A percentile compares a stretch with the other conserved stretches of the same genome.
Evolutionary conservation across 2,113 vertebrate genomes (phyloP).

Genomic region (Apaloderma vittatum): DNA sequence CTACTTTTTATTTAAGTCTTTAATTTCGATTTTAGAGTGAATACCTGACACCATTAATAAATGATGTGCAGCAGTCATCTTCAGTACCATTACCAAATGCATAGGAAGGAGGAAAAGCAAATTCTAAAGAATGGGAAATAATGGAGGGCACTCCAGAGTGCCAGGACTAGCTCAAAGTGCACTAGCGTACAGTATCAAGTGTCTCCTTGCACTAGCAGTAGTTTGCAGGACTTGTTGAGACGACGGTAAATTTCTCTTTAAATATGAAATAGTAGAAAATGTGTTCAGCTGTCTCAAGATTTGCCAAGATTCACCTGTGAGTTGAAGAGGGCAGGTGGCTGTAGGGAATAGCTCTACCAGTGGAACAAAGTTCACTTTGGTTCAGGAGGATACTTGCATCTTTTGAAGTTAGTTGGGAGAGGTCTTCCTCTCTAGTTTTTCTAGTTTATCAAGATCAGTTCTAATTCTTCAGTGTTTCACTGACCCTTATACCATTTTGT

Average conservation of each 20-base stretch:
- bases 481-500: neutral
- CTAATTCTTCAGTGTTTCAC: neutral
- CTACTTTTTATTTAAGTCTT: too few species aligned
- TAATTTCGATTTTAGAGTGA: too few species aligned
- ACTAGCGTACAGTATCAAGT: neutral
- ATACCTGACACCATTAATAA: too few species aligned
- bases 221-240: neutral
- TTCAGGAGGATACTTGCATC: neutral
- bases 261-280: neutral
- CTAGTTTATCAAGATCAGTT: neutral
- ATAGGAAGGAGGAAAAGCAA: too few species aligned
- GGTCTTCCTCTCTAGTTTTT: neutral
- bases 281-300: neutral
- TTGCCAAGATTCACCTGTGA: neutral
- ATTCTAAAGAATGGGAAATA: neutral
- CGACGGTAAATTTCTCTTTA: neutral
- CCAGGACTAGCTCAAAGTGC: neutral
- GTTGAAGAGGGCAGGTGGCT: neutral
- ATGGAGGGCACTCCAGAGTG: neutral
- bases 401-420: neutral
- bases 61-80: too few species aligned
- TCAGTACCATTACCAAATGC: too few species aligned
- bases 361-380: neutral
- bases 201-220: neutral
- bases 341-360: neutral